Evolutionary conservation across 2,797 vertebrate species (phyloP).

Genomic region (Eospalax fontanierii): DNA sequence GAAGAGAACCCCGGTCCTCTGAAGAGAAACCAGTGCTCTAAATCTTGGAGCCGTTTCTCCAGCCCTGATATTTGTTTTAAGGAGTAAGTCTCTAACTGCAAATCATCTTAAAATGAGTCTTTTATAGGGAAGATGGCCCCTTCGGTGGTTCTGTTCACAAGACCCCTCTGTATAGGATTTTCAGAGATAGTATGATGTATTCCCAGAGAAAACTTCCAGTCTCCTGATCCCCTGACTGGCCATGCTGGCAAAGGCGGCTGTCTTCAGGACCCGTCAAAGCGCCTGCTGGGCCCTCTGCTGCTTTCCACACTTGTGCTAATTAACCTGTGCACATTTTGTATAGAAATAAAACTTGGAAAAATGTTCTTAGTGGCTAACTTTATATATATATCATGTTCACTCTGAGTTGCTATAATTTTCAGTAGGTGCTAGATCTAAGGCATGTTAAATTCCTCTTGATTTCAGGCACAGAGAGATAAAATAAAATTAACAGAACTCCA

Average conservation of each 20-base stretch:
- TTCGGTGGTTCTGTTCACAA: not conserved
- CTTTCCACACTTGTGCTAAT: not conserved
- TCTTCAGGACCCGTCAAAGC: not conserved
- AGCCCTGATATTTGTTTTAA: not conserved
- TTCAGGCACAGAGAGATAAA: not conserved
- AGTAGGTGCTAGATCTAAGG: not conserved
- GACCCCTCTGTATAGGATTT: not conserved
- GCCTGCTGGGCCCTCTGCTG: not conserved
- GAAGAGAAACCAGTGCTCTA: too few relatives aligned
- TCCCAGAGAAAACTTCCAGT: not conserved
- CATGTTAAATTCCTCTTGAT: slow-evolving; percentile 28
- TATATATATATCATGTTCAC: not conserved
- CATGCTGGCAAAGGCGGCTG: too few relatives aligned
- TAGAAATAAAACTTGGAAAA: not conserved
- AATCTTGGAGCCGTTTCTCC: too few relatives aligned
- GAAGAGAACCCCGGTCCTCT: too few relatives aligned
- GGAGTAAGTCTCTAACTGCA: slow-evolving; percentile 16
- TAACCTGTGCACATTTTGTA: not conserved
- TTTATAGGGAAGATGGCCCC: not conserved
- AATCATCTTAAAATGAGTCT: slow-evolving; percentile 19
- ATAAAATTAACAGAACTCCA: not conserved
- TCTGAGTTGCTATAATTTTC: slow-evolving; percentile 6
- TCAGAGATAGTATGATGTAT: not conserved
- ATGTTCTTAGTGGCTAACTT: not conserved
- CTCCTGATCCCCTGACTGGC: not conserved